phyloP scores from a whole-genome alignment of 2,888 invertebrate species.

The Autographa gamma region DNA sequence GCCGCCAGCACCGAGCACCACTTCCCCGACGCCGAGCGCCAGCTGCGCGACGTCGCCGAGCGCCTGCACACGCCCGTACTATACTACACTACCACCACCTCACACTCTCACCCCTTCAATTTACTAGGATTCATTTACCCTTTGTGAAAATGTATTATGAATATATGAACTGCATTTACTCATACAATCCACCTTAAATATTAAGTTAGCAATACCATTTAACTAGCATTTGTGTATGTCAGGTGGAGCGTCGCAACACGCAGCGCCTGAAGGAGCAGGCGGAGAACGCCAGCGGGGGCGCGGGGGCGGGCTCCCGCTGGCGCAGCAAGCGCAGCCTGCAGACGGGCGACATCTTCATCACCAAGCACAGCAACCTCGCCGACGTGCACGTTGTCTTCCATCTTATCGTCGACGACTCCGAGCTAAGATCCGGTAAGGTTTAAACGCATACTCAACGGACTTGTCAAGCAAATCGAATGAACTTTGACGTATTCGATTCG shows the following conservation, averaged over 20 bases:
- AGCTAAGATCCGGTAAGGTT: constrained; percentile 83
- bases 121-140: no score
- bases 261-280: constrained; percentile 59
- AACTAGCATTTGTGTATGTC: neutral
- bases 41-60: constrained; percentile 92
- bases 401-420: constrained; percentile 95
- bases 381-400: constrained; percentile 99
- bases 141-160: no score
- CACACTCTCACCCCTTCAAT: no score
- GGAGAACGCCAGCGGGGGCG: constrained; percentile 15
- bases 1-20: constrained; percentile 95
- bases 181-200: no score
- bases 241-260: constrained; percentile 75
- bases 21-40: constrained; percentile 92
- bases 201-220: no score
- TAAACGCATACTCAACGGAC: constrained; percentile 6
- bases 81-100: no score
- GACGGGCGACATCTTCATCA: constrained; percentile 95
- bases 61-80: constrained; percentile 89
- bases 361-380: constrained; percentile 97
- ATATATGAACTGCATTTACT: no score
- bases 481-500: no score
- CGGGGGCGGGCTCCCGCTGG: constrained; percentile 78
- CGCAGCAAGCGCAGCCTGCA: constrained; percentile 88
- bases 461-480: no score